Evolutionary conservation across 2,113 vertebrate genomes (phyloP).

Genomic region (Pelecanus crispus): DNA sequence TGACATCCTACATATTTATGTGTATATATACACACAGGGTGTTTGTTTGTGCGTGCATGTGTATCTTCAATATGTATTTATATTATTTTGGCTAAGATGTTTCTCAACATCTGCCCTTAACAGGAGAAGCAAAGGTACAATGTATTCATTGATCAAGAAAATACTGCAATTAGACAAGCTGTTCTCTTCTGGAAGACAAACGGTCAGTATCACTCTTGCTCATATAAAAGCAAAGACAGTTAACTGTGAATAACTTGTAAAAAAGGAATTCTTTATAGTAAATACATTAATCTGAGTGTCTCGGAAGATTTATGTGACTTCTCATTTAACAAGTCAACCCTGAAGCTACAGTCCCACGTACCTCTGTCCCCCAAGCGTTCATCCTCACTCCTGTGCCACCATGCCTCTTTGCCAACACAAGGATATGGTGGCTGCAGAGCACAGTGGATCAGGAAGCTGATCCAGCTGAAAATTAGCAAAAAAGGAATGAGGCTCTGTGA

Average conservation of each 20-base stretch:
- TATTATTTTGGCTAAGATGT: not conserved
- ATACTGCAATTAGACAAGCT: not conserved
- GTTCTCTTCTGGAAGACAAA: not conserved
- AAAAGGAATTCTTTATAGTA: not conserved
- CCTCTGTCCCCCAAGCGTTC: not conserved
- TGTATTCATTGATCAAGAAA: not conserved
- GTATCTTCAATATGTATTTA: not conserved
- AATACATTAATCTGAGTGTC: not conserved
- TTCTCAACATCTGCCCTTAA: not conserved
- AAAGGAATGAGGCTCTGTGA: not conserved
- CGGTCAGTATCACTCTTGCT: not conserved
- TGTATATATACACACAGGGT: not conserved
- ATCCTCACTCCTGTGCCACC: not conserved
- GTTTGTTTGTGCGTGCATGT: fast-evolving
- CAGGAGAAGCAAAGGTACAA: not conserved
- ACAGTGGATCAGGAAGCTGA: not conserved
- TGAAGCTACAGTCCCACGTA: not conserved
- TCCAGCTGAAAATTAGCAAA: not conserved
- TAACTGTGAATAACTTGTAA: not conserved
- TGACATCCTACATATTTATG: not conserved
- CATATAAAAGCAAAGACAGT: not conserved
- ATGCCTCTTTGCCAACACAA: not conserved
- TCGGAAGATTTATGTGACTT: not conserved
- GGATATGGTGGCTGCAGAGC: not conserved
- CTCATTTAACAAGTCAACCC: not conserved